Evolutionary conservation across 2,888 invertebrate genomes (phyloP), one percentile per base, ranked within the genome.

Genomic region (Chalcosyrphus nemorum): DNA sequence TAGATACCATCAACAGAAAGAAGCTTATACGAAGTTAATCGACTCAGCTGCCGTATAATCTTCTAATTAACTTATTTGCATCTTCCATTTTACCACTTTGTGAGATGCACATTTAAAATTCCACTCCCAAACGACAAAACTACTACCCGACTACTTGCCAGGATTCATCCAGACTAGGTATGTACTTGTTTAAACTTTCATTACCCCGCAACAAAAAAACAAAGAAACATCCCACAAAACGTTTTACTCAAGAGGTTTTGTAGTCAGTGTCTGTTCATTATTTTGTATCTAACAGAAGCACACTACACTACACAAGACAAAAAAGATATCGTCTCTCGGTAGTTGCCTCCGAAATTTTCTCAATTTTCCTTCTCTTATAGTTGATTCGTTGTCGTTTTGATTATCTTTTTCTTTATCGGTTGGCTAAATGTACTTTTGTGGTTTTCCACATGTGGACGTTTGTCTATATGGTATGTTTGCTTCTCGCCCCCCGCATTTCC

Each of bases 351-450:
- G 15, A 52, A 47, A 29, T 15, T 59, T 15, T 41, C 54, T 27
- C 9, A 29, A 52, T 52, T 65, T 56, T 72, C 11, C n/a, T 66
- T 15, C 9, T 54, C 70, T 41, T 3, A 19, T 6, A 56, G 75
- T 75, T 68, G 61, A 75, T 75, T 81, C 59, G 54, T 81, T 45
- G 52, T 80, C 38, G 38, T 66, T 81, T 74, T 75, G 74, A 52
- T 68, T 68, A 41, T 74, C 59, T 35, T 68, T 68, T 47, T 66
- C 75, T 61, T 68, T 75, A 32, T 50, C 15, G 66, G 52, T 52
- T 66, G n/a, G 52, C 29, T 80, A 38, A 74, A 80, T 80, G 74
- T 74, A 80, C 78, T 65, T 74, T 80, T 80, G 75, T 63, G 74
- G 80, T 61, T 68, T n/a, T 35, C 27, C 9, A 47, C 19, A 38